These are phyloP conservation scores for Ips typographus DNA, from an alignment of 1,140 invertebrate genomes.

Conservation along the genomic window DNA sequence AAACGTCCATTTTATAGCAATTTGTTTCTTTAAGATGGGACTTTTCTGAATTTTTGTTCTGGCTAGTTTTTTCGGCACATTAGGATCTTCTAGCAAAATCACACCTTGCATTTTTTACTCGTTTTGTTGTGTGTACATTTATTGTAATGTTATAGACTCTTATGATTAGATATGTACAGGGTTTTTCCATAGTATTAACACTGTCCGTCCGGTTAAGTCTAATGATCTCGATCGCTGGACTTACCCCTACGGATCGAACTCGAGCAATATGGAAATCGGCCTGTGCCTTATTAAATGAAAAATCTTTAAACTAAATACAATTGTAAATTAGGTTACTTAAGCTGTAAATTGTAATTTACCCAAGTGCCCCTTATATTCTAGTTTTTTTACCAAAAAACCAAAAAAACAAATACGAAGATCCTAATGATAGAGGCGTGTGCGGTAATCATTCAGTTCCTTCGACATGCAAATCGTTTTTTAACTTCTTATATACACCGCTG, in stretches of 20 bases:
- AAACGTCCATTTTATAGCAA: constrained; percentile 38
- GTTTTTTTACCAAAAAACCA: constrained; percentile 9
- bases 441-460: not conserved
- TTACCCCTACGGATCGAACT: not conserved
- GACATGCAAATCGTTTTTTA: not conserved
- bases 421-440: constrained; percentile 20
- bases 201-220: not conserved
- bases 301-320: constrained; percentile 22
- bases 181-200: constrained; percentile 23
- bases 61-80: not conserved
- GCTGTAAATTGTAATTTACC: constrained; percentile 37
- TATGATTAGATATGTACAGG: constrained; percentile 36
- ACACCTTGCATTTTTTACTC: constrained; percentile 10
- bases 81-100: constrained; percentile 30
- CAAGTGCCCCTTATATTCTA: constrained; percentile 35
- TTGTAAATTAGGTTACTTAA: constrained; percentile 34
- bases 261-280: constrained; percentile 26
- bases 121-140: not conserved
- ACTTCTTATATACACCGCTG: too few relatives aligned
- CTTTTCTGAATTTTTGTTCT: constrained; percentile 8
- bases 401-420: constrained; percentile 18
- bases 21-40: not conserved
- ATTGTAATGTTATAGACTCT: constrained; percentile 6
- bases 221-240: constrained; percentile 3
- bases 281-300: constrained; percentile 32